Conservation (phyloP, 2,888 invertebrate genomes). For the Stramonita haemastoma region DNA sequence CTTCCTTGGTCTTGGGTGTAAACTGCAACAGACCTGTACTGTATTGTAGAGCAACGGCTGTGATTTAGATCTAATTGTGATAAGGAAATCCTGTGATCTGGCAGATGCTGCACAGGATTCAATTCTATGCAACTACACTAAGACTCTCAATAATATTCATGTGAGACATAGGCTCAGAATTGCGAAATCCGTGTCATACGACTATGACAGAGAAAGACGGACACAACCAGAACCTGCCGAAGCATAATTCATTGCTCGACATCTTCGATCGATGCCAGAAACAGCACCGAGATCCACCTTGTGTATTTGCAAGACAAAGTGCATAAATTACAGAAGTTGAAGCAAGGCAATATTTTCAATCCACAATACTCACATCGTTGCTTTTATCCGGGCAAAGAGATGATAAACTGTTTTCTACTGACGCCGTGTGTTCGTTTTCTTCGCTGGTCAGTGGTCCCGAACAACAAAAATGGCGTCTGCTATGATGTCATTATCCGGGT, state of each 20-base stretch:
- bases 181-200: background rate
- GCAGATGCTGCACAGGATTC: too few species aligned
- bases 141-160: too few species aligned
- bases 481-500: conserved; percentile 64
- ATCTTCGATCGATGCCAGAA: conserved; percentile 33
- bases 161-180: background rate
- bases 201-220: conserved; percentile 9
- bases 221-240: background rate
- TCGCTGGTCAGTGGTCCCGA: conserved; percentile 12
- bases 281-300: background rate
- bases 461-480: conserved; percentile 50
- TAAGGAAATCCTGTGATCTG: too few species aligned
- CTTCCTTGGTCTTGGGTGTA: too few species aligned
- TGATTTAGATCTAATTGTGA: too few species aligned
- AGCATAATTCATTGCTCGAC: conserved; percentile 20
- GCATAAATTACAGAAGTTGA: background rate
- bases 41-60: too few species aligned
- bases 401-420: background rate
- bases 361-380: conserved; percentile 31
- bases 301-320: background rate
- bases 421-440: conserved; percentile 32
- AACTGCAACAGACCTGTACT: too few species aligned
- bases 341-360: background rate
- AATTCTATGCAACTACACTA: too few species aligned
- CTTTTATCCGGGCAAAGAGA: background rate